Base-by-base conservation (phyloP, 2,888 invertebrate genomes). In the Rugalucina vietnamica region DNA sequence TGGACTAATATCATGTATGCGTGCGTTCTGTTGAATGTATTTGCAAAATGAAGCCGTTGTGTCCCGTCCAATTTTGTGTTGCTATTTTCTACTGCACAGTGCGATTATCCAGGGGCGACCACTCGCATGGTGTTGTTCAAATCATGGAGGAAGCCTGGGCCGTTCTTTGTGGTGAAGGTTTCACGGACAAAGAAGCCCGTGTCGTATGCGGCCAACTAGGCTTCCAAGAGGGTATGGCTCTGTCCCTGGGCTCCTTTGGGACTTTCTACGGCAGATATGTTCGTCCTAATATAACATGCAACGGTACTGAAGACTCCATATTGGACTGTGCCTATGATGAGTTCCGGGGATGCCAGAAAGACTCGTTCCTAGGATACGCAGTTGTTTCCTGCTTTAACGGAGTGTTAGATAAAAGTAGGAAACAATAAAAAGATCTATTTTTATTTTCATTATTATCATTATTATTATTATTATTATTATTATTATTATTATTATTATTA, bases 371-470 rank as follows among this genome's bases (percentile, higher is more conserved):
- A 12, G 91, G 90, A 21, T 92, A 92, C 78, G 92, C 92, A 12
- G 88, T 91, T 27, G 92, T 92, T 10, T 88, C 89, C 5, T 92
- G 92, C 73, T 91, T 90, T 75, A 91, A 90, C 79, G 91, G 91
- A 60, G 84, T 85, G 27, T 75, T 90, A 0, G 88, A 81, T 60
- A 85, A 86, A 80, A 82, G 92, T 92, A 72, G 75, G 85, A 78
- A 27, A 34, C 1, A 14, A 36, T n/a, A 18, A 21, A n/a, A 24
- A 54, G 24, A 18, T 54, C 29, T 21, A 27, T 18, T 21, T 60
- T 60, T 29, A 60, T 60, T 60, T 60, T n/a, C 18, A 8, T 43
- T 8, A 43, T 43, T 43, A 43, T 18, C 10, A 43, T 43, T 43
- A n/a, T n/a, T n/a, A n/a, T n/a, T n/a, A n/a, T n/a, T n/a, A n/a